Percentiles rank a stretch among this genome's conserved stretches.
phyloP scores from a whole-genome alignment of 2,888 invertebrate species.

The Plebejus melissa region DNA sequence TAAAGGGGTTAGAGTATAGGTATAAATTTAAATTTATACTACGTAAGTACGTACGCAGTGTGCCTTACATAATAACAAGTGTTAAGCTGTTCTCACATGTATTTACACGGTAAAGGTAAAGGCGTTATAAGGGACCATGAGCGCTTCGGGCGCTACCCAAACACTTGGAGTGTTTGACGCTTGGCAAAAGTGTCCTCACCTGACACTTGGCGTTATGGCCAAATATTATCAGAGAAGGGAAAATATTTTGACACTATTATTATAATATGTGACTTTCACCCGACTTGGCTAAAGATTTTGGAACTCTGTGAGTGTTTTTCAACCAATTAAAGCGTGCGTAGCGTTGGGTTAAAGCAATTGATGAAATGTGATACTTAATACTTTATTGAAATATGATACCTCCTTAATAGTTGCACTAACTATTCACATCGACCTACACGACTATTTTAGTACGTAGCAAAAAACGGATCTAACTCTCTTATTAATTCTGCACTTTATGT shows the following conservation, averaged over 20 bases:
- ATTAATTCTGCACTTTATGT: too few relatives aligned
- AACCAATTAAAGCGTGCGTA: too few relatives aligned
- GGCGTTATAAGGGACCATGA: neutral
- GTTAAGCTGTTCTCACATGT: neutral
- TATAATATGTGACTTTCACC: neutral
- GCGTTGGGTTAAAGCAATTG: too few relatives aligned
- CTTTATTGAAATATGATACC: too few relatives aligned
- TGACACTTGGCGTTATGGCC: neutral
- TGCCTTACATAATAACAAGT: neutral
- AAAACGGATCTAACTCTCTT: too few relatives aligned
- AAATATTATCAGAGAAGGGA: slow-evolving; percentile 12
- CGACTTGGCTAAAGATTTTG: neutral
- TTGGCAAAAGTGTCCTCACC: neutral
- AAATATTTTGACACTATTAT: slow-evolving; percentile 2
- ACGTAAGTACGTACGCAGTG: too few relatives aligned
- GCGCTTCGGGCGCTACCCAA: neutral
- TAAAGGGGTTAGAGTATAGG: too few relatives aligned
- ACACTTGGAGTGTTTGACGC: slow-evolving; percentile 11
- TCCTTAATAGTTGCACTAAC: too few relatives aligned
- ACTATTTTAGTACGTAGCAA: too few relatives aligned
- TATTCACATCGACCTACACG: too few relatives aligned
- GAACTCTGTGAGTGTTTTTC: neutral
- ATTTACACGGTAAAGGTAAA: neutral
- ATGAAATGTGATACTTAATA: too few relatives aligned
- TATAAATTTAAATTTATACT: too few relatives aligned